A percentile compares a stretch with the other conserved stretches of the same genome.
Evolutionary conservation across 2,797 vertebrate species (phyloP).

Genomic region (Gymnodraco acuticeps): DNA sequence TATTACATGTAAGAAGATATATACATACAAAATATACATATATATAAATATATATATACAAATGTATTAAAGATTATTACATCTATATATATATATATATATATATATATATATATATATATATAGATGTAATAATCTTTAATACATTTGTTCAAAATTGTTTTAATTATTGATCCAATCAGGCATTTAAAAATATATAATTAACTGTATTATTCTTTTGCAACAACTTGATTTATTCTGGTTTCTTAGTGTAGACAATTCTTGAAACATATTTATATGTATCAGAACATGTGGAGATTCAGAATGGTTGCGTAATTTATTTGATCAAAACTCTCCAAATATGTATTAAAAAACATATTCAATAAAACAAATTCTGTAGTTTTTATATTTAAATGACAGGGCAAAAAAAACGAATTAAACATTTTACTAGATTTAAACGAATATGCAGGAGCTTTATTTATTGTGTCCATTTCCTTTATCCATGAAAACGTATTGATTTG

Average conservation of each 20-base stretch:
- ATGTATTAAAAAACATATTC: too few relatives aligned
- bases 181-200: too few relatives aligned
- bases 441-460: neutral
- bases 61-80: too few relatives aligned
- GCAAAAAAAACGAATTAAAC: neutral
- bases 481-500: constrained; percentile 1
- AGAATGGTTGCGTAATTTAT: neutral
- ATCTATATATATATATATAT: too few relatives aligned
- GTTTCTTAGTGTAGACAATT: too few relatives aligned
- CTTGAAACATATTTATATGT: neutral
- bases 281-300: neutral
- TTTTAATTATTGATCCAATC: too few relatives aligned
- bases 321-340: neutral
- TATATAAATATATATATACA: neutral
- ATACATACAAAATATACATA: too few relatives aligned
- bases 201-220: too few relatives aligned
- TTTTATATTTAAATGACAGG: neutral
- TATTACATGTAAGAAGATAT: neutral
- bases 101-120: too few relatives aligned
- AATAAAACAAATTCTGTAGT: neutral
- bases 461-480: neutral
- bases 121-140: neutral
- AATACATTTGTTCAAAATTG: neutral
- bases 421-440: neutral
- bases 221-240: neutral